Percentiles rank a stretch among this genome's conserved stretches.
Conservation (phyloP, 92 coral and sea anemone species). For the Plumapathes pennacea region DNA sequence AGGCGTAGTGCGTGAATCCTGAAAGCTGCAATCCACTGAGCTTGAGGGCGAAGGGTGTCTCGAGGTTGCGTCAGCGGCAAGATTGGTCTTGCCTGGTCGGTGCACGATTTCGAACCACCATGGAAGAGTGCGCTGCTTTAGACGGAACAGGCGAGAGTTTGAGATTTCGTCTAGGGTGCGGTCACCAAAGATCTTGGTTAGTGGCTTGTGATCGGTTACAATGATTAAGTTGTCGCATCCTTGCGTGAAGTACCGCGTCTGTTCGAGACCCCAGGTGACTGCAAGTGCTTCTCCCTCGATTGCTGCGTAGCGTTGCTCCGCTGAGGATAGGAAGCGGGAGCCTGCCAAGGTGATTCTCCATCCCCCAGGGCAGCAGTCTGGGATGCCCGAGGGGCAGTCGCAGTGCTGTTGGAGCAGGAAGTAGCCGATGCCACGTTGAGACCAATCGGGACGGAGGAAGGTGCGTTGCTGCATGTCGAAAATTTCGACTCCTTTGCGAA, state of each 20-base stretch:
- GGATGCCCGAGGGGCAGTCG: conserved; percentile 35
- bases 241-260: conserved; percentile 30
- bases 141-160: conserved; percentile 46
- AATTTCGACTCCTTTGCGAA: conserved; percentile 24
- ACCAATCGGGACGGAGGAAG: conserved; percentile 41
- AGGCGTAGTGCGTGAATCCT: not conserved
- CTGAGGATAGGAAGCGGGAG: conserved; percentile 34
- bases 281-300: conserved; percentile 41
- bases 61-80: conserved; percentile 21
- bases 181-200: conserved; percentile 38
- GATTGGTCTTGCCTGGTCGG: conserved; percentile 21
- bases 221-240: conserved; percentile 35
- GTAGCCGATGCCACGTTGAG: conserved; percentile 44
- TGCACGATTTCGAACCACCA: conserved; percentile 16
- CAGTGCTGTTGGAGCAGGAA: conserved; percentile 58
- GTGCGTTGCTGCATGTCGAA: conserved; percentile 23
- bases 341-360: conserved; percentile 59
- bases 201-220: conserved; percentile 38
- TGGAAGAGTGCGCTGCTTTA: conserved; percentile 32
- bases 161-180: conserved; percentile 45
- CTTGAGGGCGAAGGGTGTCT: conserved; percentile 21
- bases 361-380: conserved; percentile 54
- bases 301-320: conserved; percentile 48
- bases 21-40: not conserved
- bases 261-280: conserved; percentile 48